These are phyloP conservation scores for Mallotus villosus DNA, from an alignment of 2,797 vertebrate species.

Conservation along the genomic window DNA sequence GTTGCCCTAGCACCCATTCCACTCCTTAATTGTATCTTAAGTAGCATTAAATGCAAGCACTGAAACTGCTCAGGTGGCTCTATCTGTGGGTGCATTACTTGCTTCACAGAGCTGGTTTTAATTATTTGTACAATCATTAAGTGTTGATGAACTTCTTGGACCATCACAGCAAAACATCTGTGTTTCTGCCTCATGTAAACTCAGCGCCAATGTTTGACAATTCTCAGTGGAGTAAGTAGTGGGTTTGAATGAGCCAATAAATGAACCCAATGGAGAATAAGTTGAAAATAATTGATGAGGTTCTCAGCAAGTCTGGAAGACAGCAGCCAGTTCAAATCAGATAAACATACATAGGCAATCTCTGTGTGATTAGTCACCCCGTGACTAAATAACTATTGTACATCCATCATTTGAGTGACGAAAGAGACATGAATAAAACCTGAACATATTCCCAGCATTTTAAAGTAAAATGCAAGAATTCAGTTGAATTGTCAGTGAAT, in stretches of 20 bases:
- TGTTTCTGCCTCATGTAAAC: conserved; percentile 29
- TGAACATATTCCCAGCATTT: neutral
- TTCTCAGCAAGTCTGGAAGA: neutral
- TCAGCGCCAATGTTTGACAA: conserved; percentile 37
- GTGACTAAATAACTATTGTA: neutral
- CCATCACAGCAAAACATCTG: conserved; percentile 51
- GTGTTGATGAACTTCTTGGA: conserved; percentile 49
- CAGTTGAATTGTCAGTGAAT: neutral
- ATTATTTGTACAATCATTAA: conserved; percentile 53
- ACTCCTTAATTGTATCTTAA: conserved; percentile 51
- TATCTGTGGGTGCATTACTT: conserved; percentile 37
- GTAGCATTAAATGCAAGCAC: conserved; percentile 36
- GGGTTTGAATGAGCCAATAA: conserved; percentile 7
- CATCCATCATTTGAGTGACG: neutral
- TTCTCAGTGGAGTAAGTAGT: conserved; percentile 23
- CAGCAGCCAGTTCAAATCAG: neutral
- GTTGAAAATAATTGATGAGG: neutral
- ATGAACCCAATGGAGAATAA: neutral
- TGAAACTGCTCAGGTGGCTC: conserved; percentile 52
- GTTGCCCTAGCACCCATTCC: conserved; percentile 29
- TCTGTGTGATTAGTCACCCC: neutral
- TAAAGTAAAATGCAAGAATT: neutral
- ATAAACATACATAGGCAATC: neutral
- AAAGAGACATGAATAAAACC: neutral
- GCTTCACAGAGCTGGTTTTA: conserved; percentile 47